Base-by-base conservation (phyloP, 2,113 vertebrate species). In the Falco punctatus region DNA sequence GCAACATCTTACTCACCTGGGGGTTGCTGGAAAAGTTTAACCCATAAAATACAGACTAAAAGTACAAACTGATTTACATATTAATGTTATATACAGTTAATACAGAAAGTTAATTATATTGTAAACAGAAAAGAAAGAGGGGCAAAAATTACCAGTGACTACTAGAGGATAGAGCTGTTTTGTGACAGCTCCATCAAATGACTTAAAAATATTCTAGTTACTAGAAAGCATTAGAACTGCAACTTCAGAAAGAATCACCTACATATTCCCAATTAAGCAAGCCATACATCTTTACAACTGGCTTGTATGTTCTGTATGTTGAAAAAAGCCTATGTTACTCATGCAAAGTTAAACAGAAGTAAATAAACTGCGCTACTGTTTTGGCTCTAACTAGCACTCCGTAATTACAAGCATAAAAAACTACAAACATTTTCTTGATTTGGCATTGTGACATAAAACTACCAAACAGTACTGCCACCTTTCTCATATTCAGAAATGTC, bases 381-480 rank as follows among this genome's bases (percentile, higher is more conserved):
- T 46, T 24, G 23, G 27, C 30, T 79, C 9, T 33, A 58, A 54
- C 28, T 13, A 73, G 7, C 18, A 33, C 5, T 38, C 28, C 33
- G 20, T 22, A 33, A 46, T 11, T 8, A 13, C 11, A 46, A 35
- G 8, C 0, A 70, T 7, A 4, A 22, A 81, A 32, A 78, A 6
- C 12, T 10, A n/a, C 8, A 48, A 55, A 48, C 49, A 26, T 4
- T 21, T 38, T 7, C 21, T 40, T 16, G n/a, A 51, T 44, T 57
- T 30, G 28, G 11, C 46, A 35, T 24, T 0, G 0, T 14, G 24
- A 54, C 6, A 6, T 9, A 32, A 42, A 33, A 74, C 10, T 8
- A 1, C 52, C 55, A 33, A 74, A 65, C 23, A 81, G 17, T 3
- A 44, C 33, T 40, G 27, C 12, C 23, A 40, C 32, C 24, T 27